These are phyloP conservation scores for Emydocephalus ijimae DNA, from an alignment of 2,113 vertebrate genomes.

Conservation along the genomic window DNA sequence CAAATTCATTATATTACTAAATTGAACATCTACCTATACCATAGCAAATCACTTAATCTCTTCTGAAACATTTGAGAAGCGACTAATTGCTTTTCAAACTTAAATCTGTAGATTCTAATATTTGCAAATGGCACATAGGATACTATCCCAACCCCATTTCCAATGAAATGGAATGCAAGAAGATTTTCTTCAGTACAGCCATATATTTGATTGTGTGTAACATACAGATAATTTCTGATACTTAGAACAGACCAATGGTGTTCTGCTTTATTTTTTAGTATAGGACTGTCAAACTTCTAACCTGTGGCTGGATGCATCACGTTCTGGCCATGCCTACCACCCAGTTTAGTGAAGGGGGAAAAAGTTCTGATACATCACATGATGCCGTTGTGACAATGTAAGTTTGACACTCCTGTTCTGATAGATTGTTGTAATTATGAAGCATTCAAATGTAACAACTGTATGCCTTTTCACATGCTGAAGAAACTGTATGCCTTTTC, in stretches of 20 bases:
- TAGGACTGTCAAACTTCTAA: too few species aligned
- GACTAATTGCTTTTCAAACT: background rate
- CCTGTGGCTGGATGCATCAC: too few species aligned
- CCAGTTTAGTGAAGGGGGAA: too few species aligned
- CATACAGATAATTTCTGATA: background rate
- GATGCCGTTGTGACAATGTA: too few species aligned
- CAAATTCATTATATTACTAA: constrained; percentile 19
- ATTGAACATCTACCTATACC: constrained; percentile 1
- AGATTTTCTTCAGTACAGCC: background rate
- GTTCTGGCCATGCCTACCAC: too few species aligned
- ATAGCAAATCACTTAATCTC: background rate
- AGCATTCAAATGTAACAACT: too few species aligned
- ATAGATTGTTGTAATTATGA: too few species aligned
- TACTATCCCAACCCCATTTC: background rate
- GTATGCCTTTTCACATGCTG: too few species aligned
- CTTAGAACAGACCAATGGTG: background rate
- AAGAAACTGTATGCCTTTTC: too few species aligned
- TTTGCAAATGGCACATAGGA: background rate
- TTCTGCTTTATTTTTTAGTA: too few species aligned
- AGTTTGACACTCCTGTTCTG: too few species aligned
- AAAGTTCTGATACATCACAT: too few species aligned
- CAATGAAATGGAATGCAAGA: background rate
- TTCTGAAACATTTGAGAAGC: background rate
- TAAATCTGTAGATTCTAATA: background rate
- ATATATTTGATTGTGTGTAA: background rate